Conservation (phyloP, 2,888 invertebrate species). For the Hemistola chrysoprasaria region DNA sequence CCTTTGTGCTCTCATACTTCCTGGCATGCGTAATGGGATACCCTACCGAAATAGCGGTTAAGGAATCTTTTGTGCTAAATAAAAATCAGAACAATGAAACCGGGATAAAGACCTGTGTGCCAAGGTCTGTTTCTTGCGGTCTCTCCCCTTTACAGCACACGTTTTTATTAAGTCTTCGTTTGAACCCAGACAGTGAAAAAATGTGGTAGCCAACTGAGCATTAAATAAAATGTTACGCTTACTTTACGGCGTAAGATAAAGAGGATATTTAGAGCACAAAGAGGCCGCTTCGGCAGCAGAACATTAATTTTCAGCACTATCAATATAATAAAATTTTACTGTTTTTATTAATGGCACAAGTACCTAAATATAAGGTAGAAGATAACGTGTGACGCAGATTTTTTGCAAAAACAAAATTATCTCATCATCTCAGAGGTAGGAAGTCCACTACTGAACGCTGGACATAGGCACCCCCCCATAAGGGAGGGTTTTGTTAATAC, state of each 20-base stretch:
- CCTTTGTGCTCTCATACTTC: constrained; percentile 66
- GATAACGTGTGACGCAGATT: too few species aligned
- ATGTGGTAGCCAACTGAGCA: constrained; percentile 27
- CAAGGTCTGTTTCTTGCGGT: constrained; percentile 32
- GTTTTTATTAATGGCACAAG: not conserved
- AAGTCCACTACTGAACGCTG: too few species aligned
- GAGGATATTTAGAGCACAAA: constrained; percentile 22
- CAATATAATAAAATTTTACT: constrained; percentile 4
- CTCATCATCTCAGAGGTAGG: too few species aligned
- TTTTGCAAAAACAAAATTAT: too few species aligned
- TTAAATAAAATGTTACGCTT: constrained; percentile 31
- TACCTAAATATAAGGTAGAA: too few species aligned
- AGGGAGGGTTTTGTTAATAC: too few species aligned
- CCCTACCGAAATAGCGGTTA: constrained; percentile 59
- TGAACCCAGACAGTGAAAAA: constrained; percentile 27
- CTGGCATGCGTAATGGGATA: constrained; percentile 73
- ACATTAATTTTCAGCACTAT: constrained; percentile 13
- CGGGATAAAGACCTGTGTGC: constrained; percentile 40
- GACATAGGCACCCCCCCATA: too few species aligned
- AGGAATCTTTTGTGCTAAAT: constrained; percentile 63
- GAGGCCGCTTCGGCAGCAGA: constrained; percentile 4
- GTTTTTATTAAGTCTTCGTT: constrained; percentile 30
- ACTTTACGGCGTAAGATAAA: constrained; percentile 29
- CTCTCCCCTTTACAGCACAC: constrained; percentile 24
- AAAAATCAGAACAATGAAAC: constrained; percentile 60